These are phyloP conservation scores for Tortricodes alternella DNA, from an alignment of 2,888 invertebrate species.

Conservation along the genomic window DNA sequence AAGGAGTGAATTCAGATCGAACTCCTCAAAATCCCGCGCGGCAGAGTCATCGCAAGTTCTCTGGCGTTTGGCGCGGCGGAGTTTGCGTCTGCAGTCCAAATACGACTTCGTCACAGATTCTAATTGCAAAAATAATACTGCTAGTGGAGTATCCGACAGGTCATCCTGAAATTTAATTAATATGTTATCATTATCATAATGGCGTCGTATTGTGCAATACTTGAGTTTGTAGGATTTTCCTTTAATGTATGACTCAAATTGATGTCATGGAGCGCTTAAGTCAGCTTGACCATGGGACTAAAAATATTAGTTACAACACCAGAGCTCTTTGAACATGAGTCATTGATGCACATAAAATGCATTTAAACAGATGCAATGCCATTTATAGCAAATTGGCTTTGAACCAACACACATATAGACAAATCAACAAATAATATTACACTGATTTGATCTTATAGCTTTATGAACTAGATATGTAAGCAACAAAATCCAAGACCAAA, in stretches of 20 bases:
- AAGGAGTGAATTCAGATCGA: conserved; percentile 56
- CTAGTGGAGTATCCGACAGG: conserved; percentile 69
- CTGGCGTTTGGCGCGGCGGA: conserved; percentile 65
- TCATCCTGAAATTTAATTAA: conserved; percentile 63
- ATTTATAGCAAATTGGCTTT: conserved; percentile 1
- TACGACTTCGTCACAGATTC: conserved; percentile 68
- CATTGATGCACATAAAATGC: background rate
- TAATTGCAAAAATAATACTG: conserved; percentile 70
- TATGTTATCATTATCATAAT: background rate
- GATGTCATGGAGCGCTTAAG: background rate
- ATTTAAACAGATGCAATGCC: background rate
- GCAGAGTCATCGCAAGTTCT: conserved; percentile 56
- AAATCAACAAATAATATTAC: too few relatives aligned
- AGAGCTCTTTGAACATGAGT: background rate
- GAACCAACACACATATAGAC: conserved; percentile 5
- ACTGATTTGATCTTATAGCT: background rate
- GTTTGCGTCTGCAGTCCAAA: conserved; percentile 61
- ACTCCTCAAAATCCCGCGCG: conserved; percentile 39
- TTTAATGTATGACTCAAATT: background rate
- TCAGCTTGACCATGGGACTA: conserved; percentile 1
- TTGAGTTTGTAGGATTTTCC: background rate
- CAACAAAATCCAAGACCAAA: too few relatives aligned
- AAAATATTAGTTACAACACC: conserved; percentile 1
- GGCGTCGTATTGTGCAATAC: too few relatives aligned
- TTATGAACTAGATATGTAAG: background rate